Percentiles rank a stretch among this genome's conserved stretches.
phyloP scores from a whole-genome alignment of 2,113 vertebrate genomes.

The Oostethus manadensis region DNA sequence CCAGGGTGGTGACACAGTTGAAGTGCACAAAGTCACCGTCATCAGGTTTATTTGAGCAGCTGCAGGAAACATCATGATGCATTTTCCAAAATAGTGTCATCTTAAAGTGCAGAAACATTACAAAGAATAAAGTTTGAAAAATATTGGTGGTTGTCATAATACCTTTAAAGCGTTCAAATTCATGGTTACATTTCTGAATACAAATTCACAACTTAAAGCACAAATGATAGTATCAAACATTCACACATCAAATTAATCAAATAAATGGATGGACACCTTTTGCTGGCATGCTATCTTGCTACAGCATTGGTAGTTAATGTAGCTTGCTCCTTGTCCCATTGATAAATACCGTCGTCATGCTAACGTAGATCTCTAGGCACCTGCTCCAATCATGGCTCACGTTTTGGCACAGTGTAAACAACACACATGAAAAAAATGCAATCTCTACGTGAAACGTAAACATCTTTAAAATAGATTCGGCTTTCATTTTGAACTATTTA shows the following conservation, averaged over 20 bases:
- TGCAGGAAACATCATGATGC: not conserved
- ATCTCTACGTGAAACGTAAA: conserved; percentile 29
- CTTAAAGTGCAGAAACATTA: conserved; percentile 6
- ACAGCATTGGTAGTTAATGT: no score
- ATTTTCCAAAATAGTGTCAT: not conserved
- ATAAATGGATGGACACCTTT: not conserved
- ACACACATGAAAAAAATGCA: not conserved
- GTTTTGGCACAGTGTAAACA: conserved; percentile 24
- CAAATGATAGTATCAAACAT: not conserved
- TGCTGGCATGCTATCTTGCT: not conserved
- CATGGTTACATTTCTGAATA: no score
- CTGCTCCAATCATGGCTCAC: not conserved
- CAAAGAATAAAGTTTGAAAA: conserved; percentile 3
- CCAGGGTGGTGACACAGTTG: no score
- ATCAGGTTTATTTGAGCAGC: not conserved
- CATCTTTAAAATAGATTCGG: conserved; percentile 76
- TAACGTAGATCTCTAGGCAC: not conserved
- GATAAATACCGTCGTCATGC: not conserved
- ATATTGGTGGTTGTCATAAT: not conserved
- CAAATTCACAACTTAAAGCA: no score
- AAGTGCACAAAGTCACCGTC: no score
- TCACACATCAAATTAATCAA: not conserved
- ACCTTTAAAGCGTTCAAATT: no score
- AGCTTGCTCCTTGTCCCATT: not conserved
- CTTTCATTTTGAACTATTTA: conserved; percentile 72